Percentiles rank a stretch among this genome's conserved stretches.
These are phyloP conservation scores for Drosophila diplacantha DNA, from an alignment of 2,888 invertebrate species.

Conservation along the genomic window DNA sequence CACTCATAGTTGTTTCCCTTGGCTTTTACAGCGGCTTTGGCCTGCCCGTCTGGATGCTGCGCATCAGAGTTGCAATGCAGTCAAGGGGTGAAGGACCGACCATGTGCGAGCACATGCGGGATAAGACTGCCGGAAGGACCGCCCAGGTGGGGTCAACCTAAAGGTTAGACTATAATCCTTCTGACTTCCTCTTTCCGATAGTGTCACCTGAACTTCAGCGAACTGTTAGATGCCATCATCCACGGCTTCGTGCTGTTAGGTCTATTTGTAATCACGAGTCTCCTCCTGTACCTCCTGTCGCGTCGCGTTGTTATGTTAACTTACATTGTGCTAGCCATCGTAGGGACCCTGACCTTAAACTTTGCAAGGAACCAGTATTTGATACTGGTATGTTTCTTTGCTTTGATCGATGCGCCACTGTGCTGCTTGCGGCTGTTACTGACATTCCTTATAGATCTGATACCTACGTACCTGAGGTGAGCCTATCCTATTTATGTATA, in stretches of 20 bases:
- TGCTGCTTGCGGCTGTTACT: constrained; percentile 9
- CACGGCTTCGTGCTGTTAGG: constrained; percentile 1
- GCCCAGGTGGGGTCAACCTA: neutral
- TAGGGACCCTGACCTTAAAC: neutral
- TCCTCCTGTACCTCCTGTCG: neutral
- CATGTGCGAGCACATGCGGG: neutral
- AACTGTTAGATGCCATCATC: constrained; percentile 7
- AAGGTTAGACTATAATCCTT: too few relatives aligned
- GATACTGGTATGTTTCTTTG: constrained; percentile 12
- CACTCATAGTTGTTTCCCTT: neutral
- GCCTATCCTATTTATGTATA: neutral
- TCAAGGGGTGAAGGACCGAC: fast-evolving
- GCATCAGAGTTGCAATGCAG: neutral
- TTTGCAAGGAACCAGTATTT: neutral
- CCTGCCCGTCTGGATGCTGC: constrained; percentile 19
- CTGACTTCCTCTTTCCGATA: neutral
- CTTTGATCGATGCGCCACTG: constrained; percentile 11
- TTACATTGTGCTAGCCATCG: neutral
- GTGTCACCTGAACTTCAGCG: neutral
- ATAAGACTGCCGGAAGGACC: fast-evolving
- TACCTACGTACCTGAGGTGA: constrained; percentile 55
- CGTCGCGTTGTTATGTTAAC: neutral
- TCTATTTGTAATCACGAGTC: constrained; percentile 4
- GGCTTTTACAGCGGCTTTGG: constrained; percentile 6
- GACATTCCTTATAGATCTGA: constrained; percentile 31